These are phyloP conservation scores for Camptogramma bilineatum DNA, from an alignment of 2,888 invertebrate species.

Conservation along the genomic window DNA sequence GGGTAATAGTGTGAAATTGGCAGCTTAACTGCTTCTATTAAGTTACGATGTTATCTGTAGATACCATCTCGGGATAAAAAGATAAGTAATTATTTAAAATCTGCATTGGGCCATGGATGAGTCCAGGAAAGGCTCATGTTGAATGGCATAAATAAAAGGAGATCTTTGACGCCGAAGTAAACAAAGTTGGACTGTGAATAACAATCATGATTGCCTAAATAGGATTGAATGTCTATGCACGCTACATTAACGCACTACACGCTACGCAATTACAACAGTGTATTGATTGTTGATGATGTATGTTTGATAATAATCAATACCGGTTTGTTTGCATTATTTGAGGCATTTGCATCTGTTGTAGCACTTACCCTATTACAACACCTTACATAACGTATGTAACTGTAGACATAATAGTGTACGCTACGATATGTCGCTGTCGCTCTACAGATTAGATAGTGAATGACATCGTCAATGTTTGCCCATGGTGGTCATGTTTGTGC, in stretches of 20 bases:
- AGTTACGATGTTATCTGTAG: conserved; percentile 47
- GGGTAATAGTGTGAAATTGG: conserved; percentile 61
- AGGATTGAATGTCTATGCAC: conserved; percentile 1
- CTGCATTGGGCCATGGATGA: not conserved
- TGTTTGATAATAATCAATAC: conserved; percentile 1
- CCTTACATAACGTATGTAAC: conserved; percentile 30
- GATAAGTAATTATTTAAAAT: not conserved
- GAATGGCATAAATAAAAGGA: no score
- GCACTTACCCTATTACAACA: not conserved
- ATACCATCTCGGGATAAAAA: conserved; percentile 37
- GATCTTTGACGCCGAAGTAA: not conserved
- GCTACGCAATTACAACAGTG: conserved; percentile 13
- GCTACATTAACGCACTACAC: conserved; percentile 7
- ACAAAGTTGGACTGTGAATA: not conserved
- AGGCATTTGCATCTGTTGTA: conserved; percentile 1
- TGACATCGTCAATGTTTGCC: conserved; percentile 71
- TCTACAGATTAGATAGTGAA: conserved; percentile 75
- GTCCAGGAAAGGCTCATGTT: no score
- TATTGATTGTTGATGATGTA: conserved; percentile 12
- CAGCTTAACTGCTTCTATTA: conserved; percentile 55
- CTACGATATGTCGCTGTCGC: conserved; percentile 56
- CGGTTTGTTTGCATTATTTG: conserved; percentile 12
- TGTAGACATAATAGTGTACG: conserved; percentile 29
- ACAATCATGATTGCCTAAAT: conserved; percentile 4
- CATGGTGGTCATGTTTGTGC: conserved; percentile 71